Evolutionary conservation across 2,113 vertebrate genomes (phyloP).

Genomic region (Bufo bufo): DNA sequence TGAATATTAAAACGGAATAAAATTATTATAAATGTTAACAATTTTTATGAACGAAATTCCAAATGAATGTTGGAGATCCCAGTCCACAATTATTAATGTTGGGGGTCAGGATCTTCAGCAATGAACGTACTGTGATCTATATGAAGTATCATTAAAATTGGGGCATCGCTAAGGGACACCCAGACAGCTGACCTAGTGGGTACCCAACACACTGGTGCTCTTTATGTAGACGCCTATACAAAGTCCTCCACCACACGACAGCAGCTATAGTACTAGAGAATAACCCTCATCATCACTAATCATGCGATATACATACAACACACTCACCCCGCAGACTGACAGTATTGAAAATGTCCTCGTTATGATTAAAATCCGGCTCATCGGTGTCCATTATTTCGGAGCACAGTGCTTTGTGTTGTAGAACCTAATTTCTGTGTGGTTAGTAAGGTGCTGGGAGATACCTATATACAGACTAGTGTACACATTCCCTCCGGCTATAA

Average conservation of each 20-base stretch:
- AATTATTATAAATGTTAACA: too few species aligned
- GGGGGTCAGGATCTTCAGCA: neutral
- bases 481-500: slow-evolving; percentile 57
- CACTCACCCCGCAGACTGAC: slow-evolving; percentile 73
- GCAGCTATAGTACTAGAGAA: too few species aligned
- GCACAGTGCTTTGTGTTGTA: neutral
- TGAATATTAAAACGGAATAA: too few species aligned
- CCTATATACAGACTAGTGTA: slow-evolving; percentile 31
- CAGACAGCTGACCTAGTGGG: neutral
- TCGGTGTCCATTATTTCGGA: slow-evolving; percentile 13
- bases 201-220: neutral
- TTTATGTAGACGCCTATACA: too few species aligned
- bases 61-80: neutral
- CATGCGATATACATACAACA: neutral
- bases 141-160: too few species aligned
- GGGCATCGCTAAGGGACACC: too few species aligned
- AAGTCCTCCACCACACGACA: too few species aligned
- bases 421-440: slow-evolving; percentile 24
- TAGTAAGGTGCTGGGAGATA: slow-evolving; percentile 31
- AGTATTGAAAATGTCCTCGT: slow-evolving; percentile 69
- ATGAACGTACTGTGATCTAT: neutral
- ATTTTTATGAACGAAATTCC: too few species aligned
- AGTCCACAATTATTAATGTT: neutral
- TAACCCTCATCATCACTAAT: neutral
- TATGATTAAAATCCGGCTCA: slow-evolving; percentile 61